A percentile compares a stretch with the other conserved stretches of the same genome.
Evolutionary conservation across 2,888 invertebrate genomes (phyloP).

Genomic region (Meandrusa payeni): DNA sequence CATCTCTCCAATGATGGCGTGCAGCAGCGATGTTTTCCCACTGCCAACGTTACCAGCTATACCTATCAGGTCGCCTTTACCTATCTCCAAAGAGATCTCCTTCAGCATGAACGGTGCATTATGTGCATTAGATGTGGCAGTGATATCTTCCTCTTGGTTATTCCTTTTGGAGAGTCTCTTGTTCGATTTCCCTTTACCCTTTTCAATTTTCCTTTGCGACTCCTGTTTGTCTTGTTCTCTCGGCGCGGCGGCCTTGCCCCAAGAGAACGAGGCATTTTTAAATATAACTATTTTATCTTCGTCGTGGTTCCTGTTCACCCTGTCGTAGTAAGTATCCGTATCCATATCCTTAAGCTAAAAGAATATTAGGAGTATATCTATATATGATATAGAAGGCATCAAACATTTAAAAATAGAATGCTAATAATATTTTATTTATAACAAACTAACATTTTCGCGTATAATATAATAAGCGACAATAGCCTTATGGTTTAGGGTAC

Average conservation of each 20-base stretch:
- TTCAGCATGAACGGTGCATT: conserved; percentile 54
- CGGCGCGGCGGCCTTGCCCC: conserved; percentile 66
- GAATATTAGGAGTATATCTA: background rate
- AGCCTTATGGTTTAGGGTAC: no score
- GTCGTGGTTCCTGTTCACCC: conserved; percentile 66
- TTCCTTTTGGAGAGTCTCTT: conserved; percentile 50
- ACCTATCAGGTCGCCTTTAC: conserved; percentile 89
- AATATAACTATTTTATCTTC: conserved; percentile 81
- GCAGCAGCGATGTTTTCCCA: conserved; percentile 94
- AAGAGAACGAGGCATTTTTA: conserved; percentile 81
- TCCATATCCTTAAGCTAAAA: conserved; percentile 83
- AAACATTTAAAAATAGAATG: no score
- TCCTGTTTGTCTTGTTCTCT: no score
- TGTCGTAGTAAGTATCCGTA: conserved; percentile 82
- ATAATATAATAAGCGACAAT: no score
- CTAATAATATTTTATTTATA: no score
- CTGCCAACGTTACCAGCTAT: conserved; percentile 94
- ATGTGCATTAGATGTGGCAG: conserved; percentile 46
- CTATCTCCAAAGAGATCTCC: conserved; percentile 57
- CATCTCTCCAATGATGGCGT: conserved; percentile 93
- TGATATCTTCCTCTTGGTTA: conserved; percentile 52
- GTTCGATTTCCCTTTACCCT: conserved; percentile 73
- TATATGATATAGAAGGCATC: no score
- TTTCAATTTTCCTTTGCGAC: conserved; percentile 72
- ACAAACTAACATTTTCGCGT: no score